Percentiles rank a stretch among this genome's conserved stretches.
Evolutionary conservation across 1,140 invertebrate species (phyloP).

Genomic region (Panulirus ornatus): DNA sequence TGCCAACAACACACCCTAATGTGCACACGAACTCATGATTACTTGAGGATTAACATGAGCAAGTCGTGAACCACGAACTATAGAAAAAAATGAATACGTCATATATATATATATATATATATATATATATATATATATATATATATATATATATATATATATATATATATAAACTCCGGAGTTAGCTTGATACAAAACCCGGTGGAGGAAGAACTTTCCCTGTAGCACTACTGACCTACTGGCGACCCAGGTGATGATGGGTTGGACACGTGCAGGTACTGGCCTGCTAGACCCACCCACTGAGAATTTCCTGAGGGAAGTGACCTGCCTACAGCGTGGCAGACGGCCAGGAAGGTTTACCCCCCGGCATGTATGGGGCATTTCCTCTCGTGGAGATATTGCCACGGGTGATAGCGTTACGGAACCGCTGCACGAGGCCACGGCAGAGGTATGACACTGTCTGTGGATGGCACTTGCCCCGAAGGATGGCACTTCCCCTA

Average conservation of each 20-base stretch:
- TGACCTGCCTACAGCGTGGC: background rate
- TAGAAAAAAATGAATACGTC: no score
- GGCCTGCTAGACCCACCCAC: background rate
- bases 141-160: slow-evolving; percentile 7
- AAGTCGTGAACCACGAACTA: no score
- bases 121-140: slow-evolving; percentile 7
- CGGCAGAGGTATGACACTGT: no score
- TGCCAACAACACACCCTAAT: background rate
- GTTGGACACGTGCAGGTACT: background rate
- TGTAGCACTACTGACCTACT: background rate
- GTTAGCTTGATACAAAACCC: background rate
- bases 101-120: slow-evolving; percentile 7
- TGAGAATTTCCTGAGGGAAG: background rate
- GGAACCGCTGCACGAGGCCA: background rate
- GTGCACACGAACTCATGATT: background rate
- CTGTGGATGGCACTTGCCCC: no score
- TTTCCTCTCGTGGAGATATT: background rate
- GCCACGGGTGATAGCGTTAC: background rate
- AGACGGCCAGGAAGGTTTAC: background rate
- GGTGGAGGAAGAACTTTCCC: background rate
- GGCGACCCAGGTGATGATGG: background rate
- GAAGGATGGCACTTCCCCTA: no score
- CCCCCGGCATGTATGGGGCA: background rate
- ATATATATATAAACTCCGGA: background rate
- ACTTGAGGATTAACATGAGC: background rate